Evolutionary conservation across 2,888 invertebrate genomes (phyloP).

Genomic region (Noctuana brunneofusca): DNA sequence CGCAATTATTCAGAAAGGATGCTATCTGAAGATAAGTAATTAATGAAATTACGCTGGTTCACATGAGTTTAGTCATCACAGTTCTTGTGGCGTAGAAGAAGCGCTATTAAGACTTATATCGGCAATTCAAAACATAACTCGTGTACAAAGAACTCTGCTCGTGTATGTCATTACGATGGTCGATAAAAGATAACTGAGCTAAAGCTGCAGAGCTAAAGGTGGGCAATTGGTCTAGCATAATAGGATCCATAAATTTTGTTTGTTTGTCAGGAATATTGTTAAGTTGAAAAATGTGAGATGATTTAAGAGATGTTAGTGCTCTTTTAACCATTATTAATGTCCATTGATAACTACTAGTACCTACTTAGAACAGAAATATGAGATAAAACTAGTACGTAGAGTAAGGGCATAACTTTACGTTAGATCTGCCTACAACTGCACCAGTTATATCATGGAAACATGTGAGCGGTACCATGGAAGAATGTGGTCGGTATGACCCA

Average conservation of each 20-base stretch:
- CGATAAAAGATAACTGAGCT: conserved; percentile 22
- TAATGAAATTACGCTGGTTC: conserved; percentile 11
- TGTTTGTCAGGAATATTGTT: not conserved
- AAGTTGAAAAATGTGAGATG: no score
- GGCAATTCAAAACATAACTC: conserved; percentile 9
- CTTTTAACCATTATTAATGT: no score
- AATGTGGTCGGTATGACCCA: no score
- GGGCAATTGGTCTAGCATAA: conserved; percentile 15
- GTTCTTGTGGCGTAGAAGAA: conserved; percentile 11
- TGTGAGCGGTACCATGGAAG: no score
- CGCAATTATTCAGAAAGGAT: not conserved
- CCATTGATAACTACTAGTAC: no score
- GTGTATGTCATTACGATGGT: conserved; percentile 9
- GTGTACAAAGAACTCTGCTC: no score
- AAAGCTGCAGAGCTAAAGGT: conserved; percentile 11
- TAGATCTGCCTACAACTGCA: no score
- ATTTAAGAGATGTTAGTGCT: no score
- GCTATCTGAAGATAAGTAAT: conserved; percentile 8
- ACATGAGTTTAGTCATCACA: conserved; percentile 19
- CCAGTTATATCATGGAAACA: no score
- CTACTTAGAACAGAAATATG: no score
- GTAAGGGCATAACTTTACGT: no score
- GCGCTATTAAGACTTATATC: conserved; percentile 19
- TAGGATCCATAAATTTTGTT: conserved; percentile 11
- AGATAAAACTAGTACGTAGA: no score